phyloP scores from a whole-genome alignment of 2,888 invertebrate genomes.

The Acholoe squamosa region DNA sequence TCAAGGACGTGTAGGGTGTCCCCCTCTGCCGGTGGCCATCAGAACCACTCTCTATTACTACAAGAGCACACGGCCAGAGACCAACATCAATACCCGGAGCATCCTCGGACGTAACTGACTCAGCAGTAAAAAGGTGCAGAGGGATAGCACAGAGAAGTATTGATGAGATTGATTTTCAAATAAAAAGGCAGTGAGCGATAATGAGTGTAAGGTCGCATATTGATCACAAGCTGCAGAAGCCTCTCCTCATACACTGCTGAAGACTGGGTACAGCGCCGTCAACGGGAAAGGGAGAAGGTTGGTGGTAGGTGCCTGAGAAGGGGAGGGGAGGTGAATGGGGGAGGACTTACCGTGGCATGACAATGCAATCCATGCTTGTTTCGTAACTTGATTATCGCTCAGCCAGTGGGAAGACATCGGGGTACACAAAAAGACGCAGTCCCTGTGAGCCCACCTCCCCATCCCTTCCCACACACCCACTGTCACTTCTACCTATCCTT shows the following conservation, averaged over 20 bases:
- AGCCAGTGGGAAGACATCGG: not conserved
- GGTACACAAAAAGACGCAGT: conserved; percentile 1
- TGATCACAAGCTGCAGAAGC: conserved; percentile 8
- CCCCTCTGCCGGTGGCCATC: not conserved
- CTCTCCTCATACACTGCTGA: not conserved
- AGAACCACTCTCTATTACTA: conserved; percentile 5
- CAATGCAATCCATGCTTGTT: conserved; percentile 26
- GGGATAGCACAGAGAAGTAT: conserved; percentile 5
- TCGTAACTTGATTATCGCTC: conserved; percentile 29
- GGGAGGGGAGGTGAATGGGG: not conserved
- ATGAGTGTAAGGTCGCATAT: conserved; percentile 38
- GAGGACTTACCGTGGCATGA: not conserved
- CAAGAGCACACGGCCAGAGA: not conserved
- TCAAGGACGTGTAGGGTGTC: not conserved
- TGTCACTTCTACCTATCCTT: too few species aligned
- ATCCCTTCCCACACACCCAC: too few species aligned
- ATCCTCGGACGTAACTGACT: conserved; percentile 10
- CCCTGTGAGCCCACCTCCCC: not conserved
- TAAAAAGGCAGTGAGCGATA: conserved; percentile 48
- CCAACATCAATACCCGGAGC: not conserved
- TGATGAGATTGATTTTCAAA: conserved; percentile 28
- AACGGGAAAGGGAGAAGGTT: not conserved
- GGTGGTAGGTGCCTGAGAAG: not conserved
- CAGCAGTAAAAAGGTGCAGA: not conserved
- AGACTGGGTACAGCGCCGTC: not conserved